Evolutionary conservation across 2,888 invertebrate genomes (phyloP).

Genomic region (Lasius platythorax): DNA sequence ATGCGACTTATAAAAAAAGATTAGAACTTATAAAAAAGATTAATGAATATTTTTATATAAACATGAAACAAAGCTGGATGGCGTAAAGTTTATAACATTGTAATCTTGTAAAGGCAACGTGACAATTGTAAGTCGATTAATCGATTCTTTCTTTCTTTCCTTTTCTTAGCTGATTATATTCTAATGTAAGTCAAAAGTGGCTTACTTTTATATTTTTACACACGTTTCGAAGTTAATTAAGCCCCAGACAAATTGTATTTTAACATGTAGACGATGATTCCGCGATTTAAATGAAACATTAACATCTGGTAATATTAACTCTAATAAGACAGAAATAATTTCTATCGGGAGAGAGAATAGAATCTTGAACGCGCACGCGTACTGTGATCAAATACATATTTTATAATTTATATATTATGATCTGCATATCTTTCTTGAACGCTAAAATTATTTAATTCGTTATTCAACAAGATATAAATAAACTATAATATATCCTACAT

Average conservation of each 20-base stretch:
- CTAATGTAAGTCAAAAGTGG: neutral
- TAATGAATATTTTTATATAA: neutral
- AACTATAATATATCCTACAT: too few species aligned
- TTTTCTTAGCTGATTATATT: neutral
- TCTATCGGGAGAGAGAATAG: neutral
- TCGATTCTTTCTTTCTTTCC: neutral
- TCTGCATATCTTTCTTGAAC: neutral
- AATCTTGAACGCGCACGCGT: neutral
- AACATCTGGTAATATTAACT: slow-evolving; percentile 6
- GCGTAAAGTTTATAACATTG: neutral
- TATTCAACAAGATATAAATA: neutral
- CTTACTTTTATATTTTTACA: neutral
- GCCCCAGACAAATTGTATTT: neutral
- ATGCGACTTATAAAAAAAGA: neutral
- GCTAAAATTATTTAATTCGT: neutral
- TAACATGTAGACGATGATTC: neutral
- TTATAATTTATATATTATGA: neutral
- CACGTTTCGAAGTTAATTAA: neutral
- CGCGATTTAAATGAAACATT: slow-evolving; percentile 1
- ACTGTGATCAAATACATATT: neutral
- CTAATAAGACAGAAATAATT: neutral
- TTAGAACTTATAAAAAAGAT: neutral
- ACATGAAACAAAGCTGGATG: neutral
- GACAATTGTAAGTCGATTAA: neutral
- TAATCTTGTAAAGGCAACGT: neutral